Percentiles rank a stretch among this genome's conserved stretches.
These are phyloP conservation scores for Syndactyla subalaris DNA, from an alignment of 2,797 vertebrate genomes.

Conservation along the genomic window DNA sequence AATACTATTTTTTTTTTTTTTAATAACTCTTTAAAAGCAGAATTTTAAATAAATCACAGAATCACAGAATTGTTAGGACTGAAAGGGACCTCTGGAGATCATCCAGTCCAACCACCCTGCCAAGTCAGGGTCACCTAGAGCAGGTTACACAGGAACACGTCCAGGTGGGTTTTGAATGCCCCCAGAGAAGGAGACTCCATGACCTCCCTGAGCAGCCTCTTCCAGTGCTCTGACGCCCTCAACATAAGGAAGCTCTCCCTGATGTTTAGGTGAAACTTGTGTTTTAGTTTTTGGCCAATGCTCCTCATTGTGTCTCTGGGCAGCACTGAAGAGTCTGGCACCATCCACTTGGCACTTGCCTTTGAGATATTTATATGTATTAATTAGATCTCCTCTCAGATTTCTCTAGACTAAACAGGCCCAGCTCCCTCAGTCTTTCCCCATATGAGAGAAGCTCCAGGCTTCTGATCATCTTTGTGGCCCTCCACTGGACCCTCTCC, in stretches of 20 bases:
- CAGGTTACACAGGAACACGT: rapidly evolving
- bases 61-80: not conserved
- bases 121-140: not conserved
- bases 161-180: not conserved
- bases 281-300: not conserved
- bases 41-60: not conserved
- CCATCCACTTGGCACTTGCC: rapidly evolving
- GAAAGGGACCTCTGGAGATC: not conserved
- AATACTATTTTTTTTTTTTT: no score
- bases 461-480: not conserved
- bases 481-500: not conserved
- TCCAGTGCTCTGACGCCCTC: not conserved
- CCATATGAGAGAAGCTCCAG: not conserved
- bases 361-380: not conserved
- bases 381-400: not conserved
- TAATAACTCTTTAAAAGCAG: not conserved
- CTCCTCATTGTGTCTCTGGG: not conserved
- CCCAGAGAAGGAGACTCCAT: not conserved
- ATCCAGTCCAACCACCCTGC: rapidly evolving
- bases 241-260: not conserved
- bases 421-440: not conserved
- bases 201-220: not conserved
- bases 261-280: not conserved
- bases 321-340: no score
- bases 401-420: not conserved